These are phyloP conservation scores for Ephialtes manifestator DNA, from an alignment of 2,888 invertebrate genomes.

Conservation along the genomic window DNA sequence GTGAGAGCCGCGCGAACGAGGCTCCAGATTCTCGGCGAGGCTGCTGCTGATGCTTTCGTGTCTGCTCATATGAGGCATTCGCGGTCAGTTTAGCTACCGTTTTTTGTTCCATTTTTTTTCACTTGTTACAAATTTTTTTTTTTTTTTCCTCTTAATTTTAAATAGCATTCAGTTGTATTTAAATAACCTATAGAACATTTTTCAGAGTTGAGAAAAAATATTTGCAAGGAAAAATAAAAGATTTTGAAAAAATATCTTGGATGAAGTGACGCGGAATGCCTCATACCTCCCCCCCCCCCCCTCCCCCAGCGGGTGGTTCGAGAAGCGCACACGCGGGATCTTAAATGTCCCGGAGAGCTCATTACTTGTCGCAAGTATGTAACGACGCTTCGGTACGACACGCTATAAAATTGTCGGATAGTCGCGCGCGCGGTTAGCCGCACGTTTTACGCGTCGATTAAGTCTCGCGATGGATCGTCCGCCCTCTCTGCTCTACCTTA, in stretches of 20 bases:
- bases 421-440: constrained; percentile 69
- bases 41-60: neutral
- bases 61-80: neutral
- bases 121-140: no score
- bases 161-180: no score
- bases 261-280: neutral
- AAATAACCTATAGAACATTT: no score
- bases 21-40: constrained; percentile 67
- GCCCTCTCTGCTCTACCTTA: constrained; percentile 13
- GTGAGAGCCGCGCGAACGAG: constrained; percentile 64
- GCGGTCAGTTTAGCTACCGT: no score
- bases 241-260: no score
- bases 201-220: no score
- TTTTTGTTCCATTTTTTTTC: no score
- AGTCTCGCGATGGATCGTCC: constrained; percentile 63
- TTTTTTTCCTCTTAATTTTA: no score
- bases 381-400: constrained; percentile 77
- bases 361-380: constrained; percentile 80
- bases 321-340: constrained; percentile 70
- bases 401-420: constrained; percentile 76
- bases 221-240: no score
- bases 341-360: constrained; percentile 77
- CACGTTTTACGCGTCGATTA: constrained; percentile 72
- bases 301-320: constrained; percentile 67
- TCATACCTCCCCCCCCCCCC: no score